Evolutionary conservation across 2,113 vertebrate genomes (phyloP).

Genomic region (Excalfactoria chinensis): DNA sequence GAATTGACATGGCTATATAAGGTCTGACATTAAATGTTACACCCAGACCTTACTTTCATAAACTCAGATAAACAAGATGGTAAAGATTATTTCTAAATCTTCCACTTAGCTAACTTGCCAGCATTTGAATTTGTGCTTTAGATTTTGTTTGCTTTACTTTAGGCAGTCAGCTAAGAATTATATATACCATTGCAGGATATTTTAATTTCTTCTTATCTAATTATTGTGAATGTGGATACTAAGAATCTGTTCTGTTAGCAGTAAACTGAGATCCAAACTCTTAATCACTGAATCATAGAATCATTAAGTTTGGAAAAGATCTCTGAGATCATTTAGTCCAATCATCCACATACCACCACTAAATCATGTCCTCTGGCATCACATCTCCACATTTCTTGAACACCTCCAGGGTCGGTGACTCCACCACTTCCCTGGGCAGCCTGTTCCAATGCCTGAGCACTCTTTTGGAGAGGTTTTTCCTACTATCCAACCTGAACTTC

Average conservation of each 20-base stretch:
- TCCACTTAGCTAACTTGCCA: not conserved
- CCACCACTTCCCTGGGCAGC: no score
- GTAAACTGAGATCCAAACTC: not conserved
- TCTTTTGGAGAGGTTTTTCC: no score
- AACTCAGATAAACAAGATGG: not conserved
- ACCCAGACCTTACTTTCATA: not conserved
- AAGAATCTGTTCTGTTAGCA: not conserved
- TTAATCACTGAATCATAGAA: no score
- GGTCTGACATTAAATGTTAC: not conserved
- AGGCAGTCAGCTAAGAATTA: conserved; percentile 4
- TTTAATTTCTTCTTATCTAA: not conserved
- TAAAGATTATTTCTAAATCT: conserved; percentile 34
- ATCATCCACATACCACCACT: no score
- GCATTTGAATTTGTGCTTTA: not conserved
- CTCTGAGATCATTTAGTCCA: no score
- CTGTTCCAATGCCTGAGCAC: no score
- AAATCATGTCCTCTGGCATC: no score
- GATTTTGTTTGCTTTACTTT: not conserved
- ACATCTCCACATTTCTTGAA: no score
- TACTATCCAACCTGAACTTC: no score
- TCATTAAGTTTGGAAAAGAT: no score
- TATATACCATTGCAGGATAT: not conserved
- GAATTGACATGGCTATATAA: not conserved
- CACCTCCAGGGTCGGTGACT: no score
- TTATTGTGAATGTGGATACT: accelerated